These are phyloP conservation scores for Callaeas wilsoni DNA, from an alignment of 2,113 vertebrate species.

Conservation along the genomic window DNA sequence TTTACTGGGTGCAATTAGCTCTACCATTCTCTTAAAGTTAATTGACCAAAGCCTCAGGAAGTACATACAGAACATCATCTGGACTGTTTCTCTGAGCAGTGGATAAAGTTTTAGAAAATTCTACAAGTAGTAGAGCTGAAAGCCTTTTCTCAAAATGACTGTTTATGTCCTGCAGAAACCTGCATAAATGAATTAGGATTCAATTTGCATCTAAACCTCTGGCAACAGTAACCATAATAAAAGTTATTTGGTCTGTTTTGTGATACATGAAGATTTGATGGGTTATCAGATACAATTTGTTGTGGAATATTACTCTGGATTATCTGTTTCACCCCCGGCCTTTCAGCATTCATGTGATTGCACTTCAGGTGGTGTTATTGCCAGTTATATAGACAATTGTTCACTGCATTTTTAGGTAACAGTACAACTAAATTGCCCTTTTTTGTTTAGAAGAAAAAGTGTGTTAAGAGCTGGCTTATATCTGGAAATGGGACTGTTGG, in stretches of 20 bases:
- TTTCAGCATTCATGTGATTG: not conserved
- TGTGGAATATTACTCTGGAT: not conserved
- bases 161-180: not conserved
- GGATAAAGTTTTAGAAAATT: not conserved
- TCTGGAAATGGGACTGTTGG: not conserved
- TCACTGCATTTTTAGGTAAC: not conserved
- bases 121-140: not conserved
- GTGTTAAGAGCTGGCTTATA: not conserved
- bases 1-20: not conserved
- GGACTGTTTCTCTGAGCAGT: not conserved
- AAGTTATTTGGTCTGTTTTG: not conserved
- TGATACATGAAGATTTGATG: not conserved
- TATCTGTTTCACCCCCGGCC: not conserved
- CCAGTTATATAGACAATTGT: not conserved
- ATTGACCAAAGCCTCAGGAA: not conserved
- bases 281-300: not conserved
- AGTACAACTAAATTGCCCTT: not conserved
- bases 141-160: not conserved
- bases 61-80: not conserved
- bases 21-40: not conserved
- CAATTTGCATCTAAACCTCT: not conserved
- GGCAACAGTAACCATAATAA: not conserved
- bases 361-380: not conserved
- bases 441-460: not conserved
- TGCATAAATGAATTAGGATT: not conserved